phyloP scores from a whole-genome alignment of 2,797 vertebrate species.

The Ceryle rudis region DNA sequence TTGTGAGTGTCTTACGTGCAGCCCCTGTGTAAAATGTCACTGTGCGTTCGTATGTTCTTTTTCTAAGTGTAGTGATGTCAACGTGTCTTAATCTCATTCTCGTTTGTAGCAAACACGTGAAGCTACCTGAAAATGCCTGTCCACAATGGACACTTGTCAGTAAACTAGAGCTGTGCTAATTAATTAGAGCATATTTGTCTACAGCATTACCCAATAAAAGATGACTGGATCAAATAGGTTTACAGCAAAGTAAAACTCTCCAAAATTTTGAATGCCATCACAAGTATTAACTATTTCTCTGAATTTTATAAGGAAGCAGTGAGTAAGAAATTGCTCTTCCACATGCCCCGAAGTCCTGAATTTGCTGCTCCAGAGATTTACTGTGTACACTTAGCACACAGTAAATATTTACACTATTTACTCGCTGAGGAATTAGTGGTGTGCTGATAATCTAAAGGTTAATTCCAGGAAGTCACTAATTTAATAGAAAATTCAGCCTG shows the following conservation, averaged over 20 bases:
- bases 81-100: background rate
- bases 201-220: background rate
- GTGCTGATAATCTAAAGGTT: background rate
- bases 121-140: background rate
- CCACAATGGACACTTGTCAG: background rate
- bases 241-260: background rate
- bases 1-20: slow-evolving; percentile 23
- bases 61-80: background rate
- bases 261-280: background rate
- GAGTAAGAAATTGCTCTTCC: background rate
- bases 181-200: background rate
- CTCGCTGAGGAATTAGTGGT: background rate
- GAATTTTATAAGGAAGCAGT: background rate
- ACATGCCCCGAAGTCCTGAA: background rate
- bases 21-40: background rate
- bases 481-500: background rate
- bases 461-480: background rate
- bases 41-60: background rate
- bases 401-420: no score
- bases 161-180: background rate
- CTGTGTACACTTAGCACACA: background rate
- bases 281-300: background rate
- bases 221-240: background rate
- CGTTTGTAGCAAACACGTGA: background rate
- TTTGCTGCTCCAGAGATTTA: background rate